Conservation (phyloP, 1,140 invertebrate species). For the Sitophilus oryzae region DNA sequence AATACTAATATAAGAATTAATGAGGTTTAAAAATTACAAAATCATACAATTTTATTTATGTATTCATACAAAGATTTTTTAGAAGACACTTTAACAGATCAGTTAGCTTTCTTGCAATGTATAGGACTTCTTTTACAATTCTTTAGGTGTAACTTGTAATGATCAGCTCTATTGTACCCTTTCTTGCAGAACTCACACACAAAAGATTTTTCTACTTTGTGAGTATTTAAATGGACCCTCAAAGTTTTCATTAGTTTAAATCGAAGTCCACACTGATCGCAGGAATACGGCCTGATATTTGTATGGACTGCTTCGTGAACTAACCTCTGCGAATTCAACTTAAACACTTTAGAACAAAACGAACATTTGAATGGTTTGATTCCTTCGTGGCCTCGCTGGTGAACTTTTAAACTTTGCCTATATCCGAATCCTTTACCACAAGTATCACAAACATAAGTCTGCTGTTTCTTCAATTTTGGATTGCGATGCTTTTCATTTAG, state of each 20-base stretch:
- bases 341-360: conserved; percentile 26
- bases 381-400: conserved; percentile 55
- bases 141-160: conserved; percentile 43
- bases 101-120: background rate
- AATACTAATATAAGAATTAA: too few species aligned
- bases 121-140: conserved; percentile 28
- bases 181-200: conserved; percentile 51
- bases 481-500: conserved; percentile 7
- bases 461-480: conserved; percentile 27
- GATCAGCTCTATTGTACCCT: conserved; percentile 21
- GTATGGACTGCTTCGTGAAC: conserved; percentile 21
- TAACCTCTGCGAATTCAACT: background rate
- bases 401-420: conserved; percentile 51
- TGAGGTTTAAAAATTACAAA: too few species aligned
- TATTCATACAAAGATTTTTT: too few species aligned
- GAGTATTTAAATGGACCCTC: conserved; percentile 54
- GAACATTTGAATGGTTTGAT: conserved; percentile 42
- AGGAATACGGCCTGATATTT: conserved; percentile 36
- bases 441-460: conserved; percentile 57
- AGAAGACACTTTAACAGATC: background rate
- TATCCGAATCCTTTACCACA: conserved; percentile 57
- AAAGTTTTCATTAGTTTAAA: conserved; percentile 56
- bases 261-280: conserved; percentile 63
- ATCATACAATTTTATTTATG: too few species aligned
- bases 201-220: conserved; percentile 64